These are phyloP conservation scores for Atherix ibis DNA, from an alignment of 2,888 invertebrate genomes.

Conservation along the genomic window DNA sequence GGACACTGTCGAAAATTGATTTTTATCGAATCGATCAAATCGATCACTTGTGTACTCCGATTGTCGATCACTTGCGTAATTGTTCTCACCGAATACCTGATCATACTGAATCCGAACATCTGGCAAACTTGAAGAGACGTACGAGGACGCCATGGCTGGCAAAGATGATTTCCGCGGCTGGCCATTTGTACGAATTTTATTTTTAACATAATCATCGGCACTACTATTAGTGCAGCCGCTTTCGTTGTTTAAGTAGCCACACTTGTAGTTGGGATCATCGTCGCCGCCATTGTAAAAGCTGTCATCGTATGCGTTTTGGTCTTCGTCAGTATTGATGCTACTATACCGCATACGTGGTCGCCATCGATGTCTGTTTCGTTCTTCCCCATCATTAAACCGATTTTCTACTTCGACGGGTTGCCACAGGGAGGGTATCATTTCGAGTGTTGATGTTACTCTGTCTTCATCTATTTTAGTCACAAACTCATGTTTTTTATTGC, in stretches of 20 bases:
- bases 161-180: slow-evolving; percentile 19
- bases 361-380: slow-evolving; percentile 14
- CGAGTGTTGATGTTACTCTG: slow-evolving; percentile 5
- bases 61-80: slow-evolving; percentile 4
- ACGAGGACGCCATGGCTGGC: slow-evolving; percentile 9
- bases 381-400: no score
- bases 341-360: no score
- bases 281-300: no score
- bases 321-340: slow-evolving; percentile 14
- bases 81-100: slow-evolving; percentile 7
- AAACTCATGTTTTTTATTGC: slow-evolving; percentile 6
- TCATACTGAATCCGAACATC: slow-evolving; percentile 21
- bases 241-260: no score
- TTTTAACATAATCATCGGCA: no score
- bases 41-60: slow-evolving; percentile 2
- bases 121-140: slow-evolving; percentile 24
- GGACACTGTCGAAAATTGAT: slow-evolving; percentile 23
- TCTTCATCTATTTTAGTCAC: slow-evolving; percentile 12
- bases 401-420: slow-evolving; percentile 11
- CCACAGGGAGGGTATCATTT: no score
- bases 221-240: no score
- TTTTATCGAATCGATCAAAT: slow-evolving; percentile 3
- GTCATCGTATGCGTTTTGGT: no score
- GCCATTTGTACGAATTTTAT: not conserved
- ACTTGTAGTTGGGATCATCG: no score